Evolutionary conservation across 1,140 invertebrate genomes (phyloP).

Genomic region (Ylistrum balloti): DNA sequence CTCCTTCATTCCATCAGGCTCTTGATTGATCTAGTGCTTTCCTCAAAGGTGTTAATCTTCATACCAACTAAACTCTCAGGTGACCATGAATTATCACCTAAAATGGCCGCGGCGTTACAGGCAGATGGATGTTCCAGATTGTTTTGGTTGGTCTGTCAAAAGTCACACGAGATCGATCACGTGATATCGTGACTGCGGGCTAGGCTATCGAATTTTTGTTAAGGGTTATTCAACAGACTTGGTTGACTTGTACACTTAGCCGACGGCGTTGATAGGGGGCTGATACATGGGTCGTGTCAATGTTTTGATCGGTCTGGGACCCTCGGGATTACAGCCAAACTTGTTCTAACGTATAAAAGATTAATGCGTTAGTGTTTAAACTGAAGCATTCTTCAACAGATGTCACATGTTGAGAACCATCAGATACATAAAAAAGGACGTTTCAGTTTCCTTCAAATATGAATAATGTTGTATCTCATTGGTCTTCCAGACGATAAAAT

Average conservation of each 20-base stretch:
- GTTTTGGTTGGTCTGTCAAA: conserved; percentile 17
- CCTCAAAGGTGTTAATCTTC: background rate
- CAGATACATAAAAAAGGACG: no score
- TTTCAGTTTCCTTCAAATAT: no score
- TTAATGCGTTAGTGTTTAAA: conserved; percentile 14
- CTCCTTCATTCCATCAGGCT: background rate
- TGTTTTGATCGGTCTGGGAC: background rate
- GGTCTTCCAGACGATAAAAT: no score
- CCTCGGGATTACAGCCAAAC: background rate
- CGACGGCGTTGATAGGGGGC: background rate
- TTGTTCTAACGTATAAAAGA: background rate
- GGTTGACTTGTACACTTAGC: background rate
- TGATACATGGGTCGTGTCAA: background rate
- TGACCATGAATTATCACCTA: conserved; percentile 26
- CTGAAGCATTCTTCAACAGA: no score
- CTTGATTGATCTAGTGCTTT: background rate
- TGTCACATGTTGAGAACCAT: no score
- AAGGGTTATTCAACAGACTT: background rate
- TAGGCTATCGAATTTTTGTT: background rate
- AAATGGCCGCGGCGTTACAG: background rate
- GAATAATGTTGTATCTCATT: no score
- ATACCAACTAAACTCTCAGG: background rate
- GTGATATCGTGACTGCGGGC: background rate
- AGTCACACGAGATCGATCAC: background rate
- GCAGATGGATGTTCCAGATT: conserved; percentile 15